phyloP scores from a whole-genome alignment of 2,888 invertebrate genomes.

The Pterobdella sp. region DNA sequence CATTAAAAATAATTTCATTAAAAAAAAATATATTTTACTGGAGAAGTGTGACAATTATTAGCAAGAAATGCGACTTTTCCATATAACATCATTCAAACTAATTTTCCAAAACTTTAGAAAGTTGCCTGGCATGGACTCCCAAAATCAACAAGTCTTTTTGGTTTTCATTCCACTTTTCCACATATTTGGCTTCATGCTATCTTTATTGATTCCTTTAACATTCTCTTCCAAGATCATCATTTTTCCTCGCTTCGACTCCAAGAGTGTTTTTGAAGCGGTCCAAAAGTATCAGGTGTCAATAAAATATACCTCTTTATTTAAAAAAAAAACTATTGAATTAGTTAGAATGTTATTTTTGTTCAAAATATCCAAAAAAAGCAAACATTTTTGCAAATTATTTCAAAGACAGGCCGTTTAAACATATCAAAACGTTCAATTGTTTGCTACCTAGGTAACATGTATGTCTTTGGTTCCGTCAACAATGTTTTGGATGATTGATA shows the following conservation, averaged over 20 bases:
- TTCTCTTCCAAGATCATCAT: conserved; percentile 52
- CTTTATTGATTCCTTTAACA: conserved; percentile 18
- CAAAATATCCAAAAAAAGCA: background rate
- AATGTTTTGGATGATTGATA: conserved; percentile 63
- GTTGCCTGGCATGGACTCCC: background rate
- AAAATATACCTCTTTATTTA: no score
- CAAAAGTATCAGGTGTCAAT: conserved; percentile 57
- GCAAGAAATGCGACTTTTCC: background rate
- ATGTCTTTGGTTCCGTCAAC: conserved; percentile 73
- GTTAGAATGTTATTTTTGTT: background rate
- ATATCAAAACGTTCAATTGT: background rate
- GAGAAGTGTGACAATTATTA: background rate
- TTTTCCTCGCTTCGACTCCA: conserved; percentile 65
- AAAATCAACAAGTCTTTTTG: conserved; percentile 20
- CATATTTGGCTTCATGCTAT: conserved; percentile 31
- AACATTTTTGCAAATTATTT: background rate
- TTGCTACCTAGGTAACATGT: conserved; percentile 55
- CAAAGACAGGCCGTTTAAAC: background rate
- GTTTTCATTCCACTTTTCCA: conserved; percentile 34
- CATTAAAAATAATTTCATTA: background rate
- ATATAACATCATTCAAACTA: background rate
- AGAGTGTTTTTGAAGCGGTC: conserved; percentile 60
- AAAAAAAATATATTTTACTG: background rate
- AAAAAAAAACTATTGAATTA: background rate
- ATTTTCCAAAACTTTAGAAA: background rate